Percentiles rank a stretch among this genome's conserved stretches.
Evolutionary conservation across 1,140 invertebrate species (phyloP).

Genomic region (Odontomachus brunneus): DNA sequence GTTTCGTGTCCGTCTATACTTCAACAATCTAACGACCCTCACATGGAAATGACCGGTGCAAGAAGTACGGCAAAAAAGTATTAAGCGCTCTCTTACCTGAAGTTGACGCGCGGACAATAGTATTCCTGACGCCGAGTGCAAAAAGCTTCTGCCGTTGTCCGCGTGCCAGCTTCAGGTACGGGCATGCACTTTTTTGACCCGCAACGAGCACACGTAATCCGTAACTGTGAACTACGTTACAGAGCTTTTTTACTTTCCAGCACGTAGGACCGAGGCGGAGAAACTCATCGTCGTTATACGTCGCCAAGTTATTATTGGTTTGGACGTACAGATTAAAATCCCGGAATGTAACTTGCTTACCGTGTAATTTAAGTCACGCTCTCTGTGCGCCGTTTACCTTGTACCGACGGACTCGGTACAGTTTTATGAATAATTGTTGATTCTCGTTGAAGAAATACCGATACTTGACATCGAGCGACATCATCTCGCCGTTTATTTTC

Average conservation of each 20-base stretch:
- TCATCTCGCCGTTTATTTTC: not conserved
- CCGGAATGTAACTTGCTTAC: not conserved
- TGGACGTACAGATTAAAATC: conserved; percentile 27
- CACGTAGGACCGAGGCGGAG: conserved; percentile 39
- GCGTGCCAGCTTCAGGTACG: conserved; percentile 70
- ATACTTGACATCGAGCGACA: not conserved
- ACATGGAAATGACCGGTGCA: conserved; percentile 35
- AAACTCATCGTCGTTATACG: conserved; percentile 45
- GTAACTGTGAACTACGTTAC: conserved; percentile 46
- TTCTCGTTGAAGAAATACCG: conserved; percentile 21
- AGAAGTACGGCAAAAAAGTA: conserved; percentile 46
- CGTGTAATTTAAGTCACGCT: conserved; percentile 1
- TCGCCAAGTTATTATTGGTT: conserved; percentile 39
- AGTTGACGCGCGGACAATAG: conserved; percentile 69
- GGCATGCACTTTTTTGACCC: conserved; percentile 60
- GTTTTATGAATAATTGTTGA: conserved; percentile 20
- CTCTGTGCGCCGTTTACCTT: not conserved
- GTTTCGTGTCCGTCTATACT: conserved; percentile 25
- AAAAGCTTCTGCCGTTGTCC: conserved; percentile 64
- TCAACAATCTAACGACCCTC: conserved; percentile 46
- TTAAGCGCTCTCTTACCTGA: conserved; percentile 65
- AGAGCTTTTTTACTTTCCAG: conserved; percentile 59
- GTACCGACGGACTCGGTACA: not conserved
- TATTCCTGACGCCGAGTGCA: conserved; percentile 26
- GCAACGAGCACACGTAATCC: conserved; percentile 59